Conservation (phyloP, 2,797 vertebrate species). For the Liasis olivaceus region DNA sequence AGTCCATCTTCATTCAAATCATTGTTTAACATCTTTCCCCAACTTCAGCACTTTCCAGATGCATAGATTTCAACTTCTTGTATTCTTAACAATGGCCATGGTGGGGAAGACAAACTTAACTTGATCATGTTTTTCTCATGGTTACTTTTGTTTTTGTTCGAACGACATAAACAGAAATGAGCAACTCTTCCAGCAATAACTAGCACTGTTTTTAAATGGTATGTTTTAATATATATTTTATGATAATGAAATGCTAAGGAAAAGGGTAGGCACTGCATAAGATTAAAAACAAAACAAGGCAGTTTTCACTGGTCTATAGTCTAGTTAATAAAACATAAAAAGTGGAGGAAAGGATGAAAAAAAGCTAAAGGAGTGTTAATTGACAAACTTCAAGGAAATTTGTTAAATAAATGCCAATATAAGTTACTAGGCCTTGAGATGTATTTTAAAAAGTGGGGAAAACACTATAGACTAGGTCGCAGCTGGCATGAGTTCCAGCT, state of each 20-base stretch:
- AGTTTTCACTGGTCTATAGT: not conserved
- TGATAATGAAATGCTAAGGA: not conserved
- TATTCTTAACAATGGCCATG: not conserved
- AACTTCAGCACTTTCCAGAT: not conserved
- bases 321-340: not conserved
- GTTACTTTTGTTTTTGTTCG: slow-evolving; percentile 37
- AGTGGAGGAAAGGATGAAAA: not conserved
- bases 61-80: not conserved
- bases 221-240: not conserved
- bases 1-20: not conserved
- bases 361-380: not conserved
- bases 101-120: not conserved
- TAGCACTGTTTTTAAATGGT: slow-evolving; percentile 39
- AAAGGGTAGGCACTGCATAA: not conserved
- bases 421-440: not conserved
- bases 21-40: not conserved
- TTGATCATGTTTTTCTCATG: not conserved
- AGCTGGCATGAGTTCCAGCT: not conserved
- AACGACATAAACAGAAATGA: not conserved
- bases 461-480: not conserved
- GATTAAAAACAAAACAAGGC: not conserved
- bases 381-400: not conserved
- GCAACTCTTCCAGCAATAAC: slow-evolving; percentile 4
- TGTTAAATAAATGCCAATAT: not conserved
- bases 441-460: not conserved